Evolutionary conservation across 2,888 invertebrate species (phyloP).

Genomic region (Leptopilina drosophilae): DNA sequence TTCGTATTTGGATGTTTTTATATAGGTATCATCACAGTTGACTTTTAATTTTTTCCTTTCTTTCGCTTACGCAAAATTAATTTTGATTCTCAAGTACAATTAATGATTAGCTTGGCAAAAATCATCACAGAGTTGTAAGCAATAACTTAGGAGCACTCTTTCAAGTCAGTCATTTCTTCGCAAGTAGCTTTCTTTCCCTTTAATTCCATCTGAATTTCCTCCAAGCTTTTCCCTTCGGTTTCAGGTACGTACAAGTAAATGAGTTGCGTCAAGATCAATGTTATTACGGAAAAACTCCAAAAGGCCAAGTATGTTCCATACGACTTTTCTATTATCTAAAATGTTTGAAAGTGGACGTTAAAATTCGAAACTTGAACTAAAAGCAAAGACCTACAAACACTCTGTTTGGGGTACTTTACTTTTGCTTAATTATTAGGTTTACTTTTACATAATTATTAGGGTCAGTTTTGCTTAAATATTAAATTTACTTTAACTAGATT

Average conservation of each 20-base stretch:
- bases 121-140: neutral
- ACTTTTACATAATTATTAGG: too few species aligned
- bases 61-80: neutral
- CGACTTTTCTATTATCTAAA: constrained; percentile 65
- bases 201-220: constrained; percentile 71
- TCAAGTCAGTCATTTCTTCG: constrained; percentile 39
- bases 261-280: constrained; percentile 68
- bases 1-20: too few species aligned
- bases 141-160: constrained; percentile 31
- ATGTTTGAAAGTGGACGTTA: constrained; percentile 26
- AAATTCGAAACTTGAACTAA: neutral
- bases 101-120: neutral
- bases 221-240: constrained; percentile 74
- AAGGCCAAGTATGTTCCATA: constrained; percentile 70
- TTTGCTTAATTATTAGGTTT: too few species aligned
- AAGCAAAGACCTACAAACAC: too few species aligned
- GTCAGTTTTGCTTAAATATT: too few species aligned
- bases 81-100: neutral
- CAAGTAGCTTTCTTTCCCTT: constrained; percentile 51
- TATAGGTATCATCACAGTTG: neutral
- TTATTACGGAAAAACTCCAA: constrained; percentile 68
- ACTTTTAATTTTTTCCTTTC: neutral
- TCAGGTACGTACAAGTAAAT: constrained; percentile 73
- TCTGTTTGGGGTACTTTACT: too few species aligned
- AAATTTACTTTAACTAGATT: too few species aligned